Evolutionary conservation across 2,888 invertebrate genomes (phyloP), one percentile per base, ranked within the genome.

Genomic region (Cerastoderma edule): DNA sequence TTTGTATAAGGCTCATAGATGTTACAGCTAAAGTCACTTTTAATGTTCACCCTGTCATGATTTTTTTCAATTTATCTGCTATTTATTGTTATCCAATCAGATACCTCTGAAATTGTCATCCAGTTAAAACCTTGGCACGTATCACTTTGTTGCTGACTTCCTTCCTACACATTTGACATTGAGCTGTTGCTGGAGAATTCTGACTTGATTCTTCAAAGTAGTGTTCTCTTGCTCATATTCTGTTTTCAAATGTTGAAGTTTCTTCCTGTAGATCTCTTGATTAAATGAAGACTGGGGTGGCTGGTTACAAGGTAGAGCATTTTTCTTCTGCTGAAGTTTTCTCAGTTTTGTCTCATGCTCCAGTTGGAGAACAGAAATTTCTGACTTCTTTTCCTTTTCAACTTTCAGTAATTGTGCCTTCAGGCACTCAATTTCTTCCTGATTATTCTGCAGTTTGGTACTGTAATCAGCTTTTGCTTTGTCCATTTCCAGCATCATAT

Each of bases 261-360:
- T 85, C 70, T 80, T 75, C 69, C 85, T 65, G 60, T 78, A 82
- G 27, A 85, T 83, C 56, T 85, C 85, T 56, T 84, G 84, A 63
- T 83, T 81, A 16, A 76, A 71, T 16, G 81, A 73, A 19, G 72
- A 75, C 10, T 66, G 16, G 28, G 69, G 79, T 39, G 76, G 75
- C 32, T 77, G 77, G 19, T 71, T 65, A 48, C 67, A 44, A 32
- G 76, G 32, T 28, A 75, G 63, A 27, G 64, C 44, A 24, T 68
- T 65, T 35, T 75, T 80, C 44, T 84, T 77, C n/a, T 71, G 75
- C 24, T 81, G 81, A 19, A 83, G 46, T 57, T 83, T 80, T 1
- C 76, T 54, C 6, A 85, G 35, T 65, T 83, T 85, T 27, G 64
- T 78, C 67, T 85, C 85, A 77, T 76, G 83, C 44, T 84, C 83